Conservation (phyloP, 2,113 vertebrate species). For the Onychostruthus taczanowskii region DNA sequence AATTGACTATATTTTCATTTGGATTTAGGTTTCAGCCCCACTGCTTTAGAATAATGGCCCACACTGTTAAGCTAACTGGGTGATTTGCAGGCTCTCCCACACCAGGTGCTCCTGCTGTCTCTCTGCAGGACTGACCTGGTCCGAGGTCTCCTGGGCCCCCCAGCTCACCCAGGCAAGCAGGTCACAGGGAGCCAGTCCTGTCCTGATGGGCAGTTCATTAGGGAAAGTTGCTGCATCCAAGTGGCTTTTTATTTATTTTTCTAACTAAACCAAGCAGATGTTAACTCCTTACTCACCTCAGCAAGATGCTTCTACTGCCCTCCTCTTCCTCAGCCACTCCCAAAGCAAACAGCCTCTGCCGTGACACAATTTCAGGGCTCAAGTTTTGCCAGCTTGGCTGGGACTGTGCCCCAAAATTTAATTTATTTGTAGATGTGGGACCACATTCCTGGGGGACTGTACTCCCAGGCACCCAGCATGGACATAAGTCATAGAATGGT, state of each 20-base stretch:
- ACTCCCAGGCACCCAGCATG: not conserved
- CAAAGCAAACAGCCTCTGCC: not conserved
- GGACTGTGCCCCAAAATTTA: not conserved
- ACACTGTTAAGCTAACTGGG: slow-evolving; percentile 54
- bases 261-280: not conserved
- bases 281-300: slow-evolving; percentile 9
- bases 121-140: slow-evolving; percentile 49
- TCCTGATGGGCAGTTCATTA: slow-evolving; percentile 53
- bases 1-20: slow-evolving; percentile 64
- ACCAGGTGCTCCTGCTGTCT: not conserved
- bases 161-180: not conserved
- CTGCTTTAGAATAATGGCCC: slow-evolving; percentile 75
- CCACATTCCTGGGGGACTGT: not conserved
- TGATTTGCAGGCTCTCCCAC: slow-evolving; percentile 62
- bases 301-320: not conserved
- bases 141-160: slow-evolving; percentile 42
- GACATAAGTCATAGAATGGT: not conserved
- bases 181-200: not conserved
- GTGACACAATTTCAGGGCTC: not conserved
- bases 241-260: not conserved
- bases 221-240: slow-evolving; percentile 29
- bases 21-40: slow-evolving; percentile 70
- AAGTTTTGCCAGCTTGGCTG: not conserved
- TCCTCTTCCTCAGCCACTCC: not conserved
- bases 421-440: not conserved